Base-by-base conservation (phyloP, 2,113 vertebrate genomes). In the Hystrix cristata region DNA sequence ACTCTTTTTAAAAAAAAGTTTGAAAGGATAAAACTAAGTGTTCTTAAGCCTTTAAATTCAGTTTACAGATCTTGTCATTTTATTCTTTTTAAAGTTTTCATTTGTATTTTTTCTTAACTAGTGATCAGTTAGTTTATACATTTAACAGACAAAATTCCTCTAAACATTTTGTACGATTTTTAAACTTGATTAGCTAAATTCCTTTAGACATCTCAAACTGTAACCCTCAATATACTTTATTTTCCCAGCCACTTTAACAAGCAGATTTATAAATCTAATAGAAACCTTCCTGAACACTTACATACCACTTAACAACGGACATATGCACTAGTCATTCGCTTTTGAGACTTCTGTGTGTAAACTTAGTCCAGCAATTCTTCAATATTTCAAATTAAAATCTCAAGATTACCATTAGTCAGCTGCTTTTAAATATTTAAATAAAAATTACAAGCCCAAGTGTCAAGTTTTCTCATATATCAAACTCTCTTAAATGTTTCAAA, bases 81-180 rank as follows among this genome's bases (percentile, higher is more conserved):
- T 78, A 93, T 90, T 81, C 23, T 89, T 64, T 80, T 83, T 92
- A 81, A 95, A 88, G 82, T 46, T 91, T 13, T 72, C 0, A 84
- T 69, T 96, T 95, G 88, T 25, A 55, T 90, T 96, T 95, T 87
- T 97, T 95, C 19, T 84, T 71, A 84, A 72, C 81, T 78, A 81
- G 25, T 89, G 25, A 94, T 82, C 78, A 92, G 0, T 96, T 95
- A 88, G 15, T n/a, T 90, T 60, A 46, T 78, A 79, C 23, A 65
- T 81, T 94, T 90, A 34, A 83, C 34, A 90, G 43, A 76, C 11
- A 83, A 64, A 82, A 67, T 87, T 90, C 19, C 29, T 19, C 8
- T 80, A 94, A 90, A 74, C 34, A 87, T 92, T 95, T 96, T 74
- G 90, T 27, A 71, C 29, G 1, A 31, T 82, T 92, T 96, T 87